Percentiles rank a stretch among this genome's conserved stretches.
Conservation (phyloP, 2,113 vertebrate genomes). For the Gymnobelideus leadbeateri region DNA sequence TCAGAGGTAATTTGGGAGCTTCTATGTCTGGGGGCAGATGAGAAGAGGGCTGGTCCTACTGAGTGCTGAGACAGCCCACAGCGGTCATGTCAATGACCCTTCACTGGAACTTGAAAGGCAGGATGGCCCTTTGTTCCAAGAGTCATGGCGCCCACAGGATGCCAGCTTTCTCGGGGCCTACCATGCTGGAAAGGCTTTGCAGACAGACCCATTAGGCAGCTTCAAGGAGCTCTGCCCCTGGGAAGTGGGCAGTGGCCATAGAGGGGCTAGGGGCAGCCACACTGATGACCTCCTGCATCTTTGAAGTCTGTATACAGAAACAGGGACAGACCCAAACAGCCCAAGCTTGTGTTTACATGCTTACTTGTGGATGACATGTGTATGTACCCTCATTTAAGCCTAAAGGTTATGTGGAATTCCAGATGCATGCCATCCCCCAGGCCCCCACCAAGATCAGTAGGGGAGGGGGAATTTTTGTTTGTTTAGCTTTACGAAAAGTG, state of each 20-base stretch:
- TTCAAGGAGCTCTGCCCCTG: background rate
- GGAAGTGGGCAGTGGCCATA: background rate
- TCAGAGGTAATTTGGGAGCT: constrained; percentile 28
- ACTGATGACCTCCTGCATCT: background rate
- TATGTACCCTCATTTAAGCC: no score
- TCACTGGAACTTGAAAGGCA: background rate
- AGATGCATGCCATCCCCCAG: no score
- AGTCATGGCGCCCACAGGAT: no score
- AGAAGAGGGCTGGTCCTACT: background rate
- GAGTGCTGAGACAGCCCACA: background rate
- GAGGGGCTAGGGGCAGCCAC: background rate
- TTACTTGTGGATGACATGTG: no score
- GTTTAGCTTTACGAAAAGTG: no score
- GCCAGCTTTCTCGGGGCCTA: background rate
- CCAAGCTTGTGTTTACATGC: no score
- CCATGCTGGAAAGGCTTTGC: background rate
- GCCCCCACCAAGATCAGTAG: no score
- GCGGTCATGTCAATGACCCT: background rate
- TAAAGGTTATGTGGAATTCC: no score
- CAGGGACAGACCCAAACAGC: no score
- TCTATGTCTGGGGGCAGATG: background rate
- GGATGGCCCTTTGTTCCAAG: no score
- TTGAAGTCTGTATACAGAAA: no score
- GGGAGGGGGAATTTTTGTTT: no score
- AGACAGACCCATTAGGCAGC: background rate